Evolutionary conservation across 2,113 vertebrate genomes (phyloP), one percentile per base, ranked within the genome.

Genomic region (Pteruthius melanotis): DNA sequence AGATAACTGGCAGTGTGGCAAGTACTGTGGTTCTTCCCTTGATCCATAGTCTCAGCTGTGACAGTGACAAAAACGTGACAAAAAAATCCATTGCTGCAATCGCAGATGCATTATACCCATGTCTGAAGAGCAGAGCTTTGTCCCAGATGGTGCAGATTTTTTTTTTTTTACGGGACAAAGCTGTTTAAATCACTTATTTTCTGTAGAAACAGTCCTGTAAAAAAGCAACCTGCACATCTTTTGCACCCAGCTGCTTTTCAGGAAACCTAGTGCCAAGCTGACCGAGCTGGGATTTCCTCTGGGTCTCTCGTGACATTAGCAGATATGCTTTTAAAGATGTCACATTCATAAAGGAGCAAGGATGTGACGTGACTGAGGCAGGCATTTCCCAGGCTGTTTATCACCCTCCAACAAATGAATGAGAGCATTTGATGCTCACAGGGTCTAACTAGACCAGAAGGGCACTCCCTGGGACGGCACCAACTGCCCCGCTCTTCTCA

Each of bases 341-440:
- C 93, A 79, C 80, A 45, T 78, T 93, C 65, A 71, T 81, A 92
- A 82, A 90, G 76, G 80, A 90, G 80, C 64, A 86, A 89, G 77
- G 65, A 89, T 65, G 69, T 69, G 77, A 93, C 83, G 92, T 82
- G 88, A 82, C 53, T 60, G n/a, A 93, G 76, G 72, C 86, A 93
- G 87, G 76, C 90, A 50, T 75, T 96, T 97, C 92, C 69, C 72
- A 89, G 88, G 72, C 85, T 89, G 88, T 89, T 96, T 93, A 92
- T 90, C 92, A 90, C 71, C 83, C 69, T 84, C 72, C 0, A 0
- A 42, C 44, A 86, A 95, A 96, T 64, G 90, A 94, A 94, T 72
- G 80, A 50, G 88, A 94, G 69, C 19, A 5, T 89, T 84, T 84
- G 80, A 82, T 79, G 80, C 72, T 90, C 53, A 31, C 44, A 82